A percentile compares a stretch with the other conserved stretches of the same genome.
Conservation (phyloP, 1,140 invertebrate species). For the Formica selysi region DNA sequence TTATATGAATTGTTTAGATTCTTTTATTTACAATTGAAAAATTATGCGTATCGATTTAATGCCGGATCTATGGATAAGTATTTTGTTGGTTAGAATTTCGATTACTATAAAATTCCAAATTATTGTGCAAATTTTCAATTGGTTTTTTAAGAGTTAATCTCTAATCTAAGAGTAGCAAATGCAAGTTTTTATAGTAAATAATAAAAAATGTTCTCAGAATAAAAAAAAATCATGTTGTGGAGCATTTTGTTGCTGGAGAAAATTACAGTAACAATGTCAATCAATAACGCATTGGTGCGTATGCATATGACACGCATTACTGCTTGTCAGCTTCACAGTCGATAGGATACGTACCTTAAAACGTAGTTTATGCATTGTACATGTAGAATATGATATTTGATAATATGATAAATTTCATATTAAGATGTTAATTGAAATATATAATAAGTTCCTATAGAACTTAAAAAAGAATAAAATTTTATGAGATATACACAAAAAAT, state of each 20-base stretch:
- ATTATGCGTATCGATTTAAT: neutral
- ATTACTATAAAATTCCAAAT: neutral
- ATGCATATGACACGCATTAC: neutral
- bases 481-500: neutral
- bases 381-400: neutral
- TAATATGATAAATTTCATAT: no score
- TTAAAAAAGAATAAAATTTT: neutral
- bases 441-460: neutral
- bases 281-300: conserved; percentile 7
- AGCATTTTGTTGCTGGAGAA: neutral
- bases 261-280: neutral
- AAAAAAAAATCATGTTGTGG: neutral
- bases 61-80: neutral
- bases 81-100: neutral
- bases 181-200: neutral
- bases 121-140: neutral
- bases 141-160: conserved; percentile 1
- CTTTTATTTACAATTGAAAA: neutral
- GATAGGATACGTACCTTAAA: conserved; percentile 18
- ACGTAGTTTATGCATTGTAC: neutral
- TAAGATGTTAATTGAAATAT: no score
- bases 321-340: neutral
- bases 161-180: neutral
- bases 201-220: neutral
- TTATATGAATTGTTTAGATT: neutral